Base-by-base conservation (phyloP, 1,140 invertebrate species). In the Trichomalopsis sarcophagae region DNA sequence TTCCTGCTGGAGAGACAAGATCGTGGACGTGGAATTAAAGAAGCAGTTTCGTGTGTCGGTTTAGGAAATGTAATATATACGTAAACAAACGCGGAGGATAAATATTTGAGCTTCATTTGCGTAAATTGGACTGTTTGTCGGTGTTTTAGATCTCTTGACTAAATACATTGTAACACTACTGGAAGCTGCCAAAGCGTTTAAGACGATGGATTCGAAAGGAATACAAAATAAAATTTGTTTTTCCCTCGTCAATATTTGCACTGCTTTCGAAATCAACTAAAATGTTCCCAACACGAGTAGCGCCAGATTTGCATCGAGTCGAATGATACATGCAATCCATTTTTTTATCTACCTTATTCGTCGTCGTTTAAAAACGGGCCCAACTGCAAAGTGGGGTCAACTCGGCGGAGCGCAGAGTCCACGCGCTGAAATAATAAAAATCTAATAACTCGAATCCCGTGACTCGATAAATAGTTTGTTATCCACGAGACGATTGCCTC, bases 391-490 rank as follows among this genome's bases (percentile, higher is more conserved):
- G 68, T 71, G 55, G 21, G 55, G 55, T 62, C 55, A 71, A 71
- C 68, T 71, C 9, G 68, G 2, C 27, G 68, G 10, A 17, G 17
- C 21, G 27, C 68, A n/a, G 2, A 69, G 66, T 27, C 66, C 9
- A 30, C 21, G 68, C 27, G 68, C 23, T 33, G 27, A 71, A 27
- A 71, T 71, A 71, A 71, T 71, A 71, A 71, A 71, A 71, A 71
- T 71, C 68, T 71, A 71, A 71, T 71, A 71, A 71, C 11, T 3
- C 10, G 2, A 71, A 71, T 71, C 68, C 30, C 68, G 27, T 71
- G 68, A 71, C 68, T 71, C 27, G 68, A 71, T 71, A 71, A 71
- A 71, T 75, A 36, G 73, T 75, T 75, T 75, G 73, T 75, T 75
- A 36, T 75, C 33, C 33, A n/a, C 27, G 73, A 75, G 17, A 1